Conservation (phyloP, 2,888 invertebrate species). For the Leptogaster cylindrica region DNA sequence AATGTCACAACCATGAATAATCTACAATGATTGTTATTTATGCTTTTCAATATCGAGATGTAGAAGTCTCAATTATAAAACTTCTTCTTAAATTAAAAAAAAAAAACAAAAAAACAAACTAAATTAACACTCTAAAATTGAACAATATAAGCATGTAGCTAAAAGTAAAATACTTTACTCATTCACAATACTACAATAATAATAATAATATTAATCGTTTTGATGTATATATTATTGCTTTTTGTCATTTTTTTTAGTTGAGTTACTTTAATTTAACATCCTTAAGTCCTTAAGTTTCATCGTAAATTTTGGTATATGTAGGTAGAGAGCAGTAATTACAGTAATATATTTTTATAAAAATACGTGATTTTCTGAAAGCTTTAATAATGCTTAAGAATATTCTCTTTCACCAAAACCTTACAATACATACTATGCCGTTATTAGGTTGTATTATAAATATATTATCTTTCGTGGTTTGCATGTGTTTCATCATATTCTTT, state of each 20-base stretch:
- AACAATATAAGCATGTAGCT: conserved; percentile 23
- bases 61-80: conserved; percentile 36
- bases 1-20: conserved; percentile 41
- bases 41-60: conserved; percentile 28
- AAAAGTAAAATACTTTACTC: conserved; percentile 22
- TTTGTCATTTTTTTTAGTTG: conserved; percentile 38
- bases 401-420: conserved; percentile 16
- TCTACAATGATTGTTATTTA: conserved; percentile 39
- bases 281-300: conserved; percentile 18
- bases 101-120: neutral
- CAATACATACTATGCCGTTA: conserved; percentile 18
- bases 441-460: conserved; percentile 29
- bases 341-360: conserved; percentile 46
- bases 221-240: conserved; percentile 38
- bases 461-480: conserved; percentile 31
- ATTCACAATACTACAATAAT: conserved; percentile 24
- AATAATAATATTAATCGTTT: conserved; percentile 33
- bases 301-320: conserved; percentile 31
- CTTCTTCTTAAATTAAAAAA: too few species aligned
- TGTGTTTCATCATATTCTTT: too few species aligned
- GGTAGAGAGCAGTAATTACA: conserved; percentile 41
- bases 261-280: conserved; percentile 24
- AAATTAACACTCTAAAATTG: conserved; percentile 1
- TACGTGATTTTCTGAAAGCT: conserved; percentile 43
- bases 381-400: conserved; percentile 28